Evolutionary conservation across 1,140 invertebrate species (phyloP).

Genomic region (Microplitis mediator): DNA sequence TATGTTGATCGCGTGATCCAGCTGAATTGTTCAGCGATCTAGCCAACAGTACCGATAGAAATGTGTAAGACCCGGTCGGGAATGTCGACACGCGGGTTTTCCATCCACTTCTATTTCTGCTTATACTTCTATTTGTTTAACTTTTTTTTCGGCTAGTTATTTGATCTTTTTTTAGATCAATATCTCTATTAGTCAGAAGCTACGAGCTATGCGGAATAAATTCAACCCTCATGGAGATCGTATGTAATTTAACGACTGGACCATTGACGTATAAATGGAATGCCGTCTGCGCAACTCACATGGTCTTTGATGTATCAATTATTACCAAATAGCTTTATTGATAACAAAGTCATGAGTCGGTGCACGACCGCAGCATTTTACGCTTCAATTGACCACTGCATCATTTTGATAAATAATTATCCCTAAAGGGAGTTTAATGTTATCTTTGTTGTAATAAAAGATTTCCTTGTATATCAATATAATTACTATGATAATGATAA

Average conservation of each 20-base stretch:
- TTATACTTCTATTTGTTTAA: neutral
- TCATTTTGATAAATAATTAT: conserved; percentile 9
- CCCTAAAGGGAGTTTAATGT: too few relatives aligned
- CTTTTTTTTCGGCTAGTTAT: neutral
- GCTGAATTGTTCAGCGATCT: conserved; percentile 20
- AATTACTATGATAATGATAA: too few relatives aligned
- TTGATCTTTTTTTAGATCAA: neutral
- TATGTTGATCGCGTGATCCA: conserved; percentile 27
- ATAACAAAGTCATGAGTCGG: conserved; percentile 13
- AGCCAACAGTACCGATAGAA: conserved; percentile 12
- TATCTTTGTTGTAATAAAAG: too few relatives aligned
- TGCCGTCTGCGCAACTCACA: neutral
- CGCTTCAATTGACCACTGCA: neutral
- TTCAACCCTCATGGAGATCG: conserved; percentile 3
- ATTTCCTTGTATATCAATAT: too few relatives aligned
- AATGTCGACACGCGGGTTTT: conserved; percentile 17
- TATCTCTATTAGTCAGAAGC: neutral
- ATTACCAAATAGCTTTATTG: conserved; percentile 27
- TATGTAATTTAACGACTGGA: neutral
- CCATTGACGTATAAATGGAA: neutral
- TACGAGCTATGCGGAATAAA: neutral
- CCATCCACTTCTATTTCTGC: neutral
- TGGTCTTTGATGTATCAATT: conserved; percentile 34
- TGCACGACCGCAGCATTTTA: neutral
- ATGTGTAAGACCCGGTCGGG: neutral